Evolutionary conservation across 2,797 vertebrate species (phyloP).

Genomic region (Luscinia megarhynchos): DNA sequence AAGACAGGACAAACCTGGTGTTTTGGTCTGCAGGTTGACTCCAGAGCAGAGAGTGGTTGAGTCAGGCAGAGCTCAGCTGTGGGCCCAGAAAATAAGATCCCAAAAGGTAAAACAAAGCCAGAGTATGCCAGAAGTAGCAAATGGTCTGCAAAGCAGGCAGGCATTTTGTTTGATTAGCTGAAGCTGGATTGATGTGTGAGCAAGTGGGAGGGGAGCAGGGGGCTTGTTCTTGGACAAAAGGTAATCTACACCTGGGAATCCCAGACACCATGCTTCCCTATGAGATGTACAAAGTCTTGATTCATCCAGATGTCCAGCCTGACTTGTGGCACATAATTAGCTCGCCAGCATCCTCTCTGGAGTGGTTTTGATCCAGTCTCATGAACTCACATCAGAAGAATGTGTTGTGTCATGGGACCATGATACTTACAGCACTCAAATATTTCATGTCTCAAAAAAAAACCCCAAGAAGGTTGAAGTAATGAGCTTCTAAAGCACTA

Average conservation of each 20-base stretch:
- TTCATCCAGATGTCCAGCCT: neutral
- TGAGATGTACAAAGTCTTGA: neutral
- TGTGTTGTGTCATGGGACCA: neutral
- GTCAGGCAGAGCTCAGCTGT: neutral
- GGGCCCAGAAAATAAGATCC: neutral
- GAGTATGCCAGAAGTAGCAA: neutral
- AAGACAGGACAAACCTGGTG: neutral
- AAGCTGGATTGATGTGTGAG: neutral
- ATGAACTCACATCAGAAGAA: neutral
- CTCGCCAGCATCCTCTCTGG: neutral
- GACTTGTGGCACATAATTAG: neutral
- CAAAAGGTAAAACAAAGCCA: neutral
- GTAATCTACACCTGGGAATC: neutral
- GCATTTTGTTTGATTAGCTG: neutral
- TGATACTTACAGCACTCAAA: neutral
- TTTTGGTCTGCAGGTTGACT: neutral
- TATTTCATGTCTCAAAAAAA: neutral
- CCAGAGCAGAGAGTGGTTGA: neutral
- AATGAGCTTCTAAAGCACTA: neutral
- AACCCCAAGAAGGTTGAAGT: neutral
- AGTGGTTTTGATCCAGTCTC: neutral
- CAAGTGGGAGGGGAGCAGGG: neutral
- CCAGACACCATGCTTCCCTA: rapidly evolving
- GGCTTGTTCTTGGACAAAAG: neutral
- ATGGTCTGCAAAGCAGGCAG: neutral